Percentiles rank a stretch among this genome's conserved stretches.
Conservation (phyloP, 2,797 vertebrate genomes). For the Molossus alvarezi region DNA sequence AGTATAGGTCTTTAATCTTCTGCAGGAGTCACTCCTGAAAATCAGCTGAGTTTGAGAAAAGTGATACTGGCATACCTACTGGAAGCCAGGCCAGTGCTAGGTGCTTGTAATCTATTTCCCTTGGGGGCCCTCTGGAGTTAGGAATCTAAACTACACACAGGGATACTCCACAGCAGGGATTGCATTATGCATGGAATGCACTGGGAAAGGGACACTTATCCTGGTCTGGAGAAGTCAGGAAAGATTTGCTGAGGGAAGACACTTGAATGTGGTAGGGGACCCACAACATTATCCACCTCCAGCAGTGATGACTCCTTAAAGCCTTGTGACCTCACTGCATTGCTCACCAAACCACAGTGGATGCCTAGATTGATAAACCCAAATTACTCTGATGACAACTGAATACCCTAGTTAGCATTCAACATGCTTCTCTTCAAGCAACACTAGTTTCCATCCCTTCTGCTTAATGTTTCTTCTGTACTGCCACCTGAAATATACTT, state of each 20-base stretch:
- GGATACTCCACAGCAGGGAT: not conserved
- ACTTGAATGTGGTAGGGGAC: not conserved
- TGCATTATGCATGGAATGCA: not conserved
- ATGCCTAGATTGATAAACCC: not conserved
- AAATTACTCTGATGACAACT: not conserved
- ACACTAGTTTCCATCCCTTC: not conserved
- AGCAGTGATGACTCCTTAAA: not conserved
- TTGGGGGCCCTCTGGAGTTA: not conserved
- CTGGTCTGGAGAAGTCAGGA: not conserved
- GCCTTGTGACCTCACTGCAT: not conserved
- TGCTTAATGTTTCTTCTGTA: not conserved
- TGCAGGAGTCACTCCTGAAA: constrained; percentile 1
- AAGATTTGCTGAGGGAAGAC: not conserved
- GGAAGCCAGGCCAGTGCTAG: not conserved
- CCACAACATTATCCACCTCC: not conserved
- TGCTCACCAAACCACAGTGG: not conserved
- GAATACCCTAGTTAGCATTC: not conserved
- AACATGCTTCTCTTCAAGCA: not conserved
- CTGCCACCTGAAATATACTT: constrained; percentile 17
- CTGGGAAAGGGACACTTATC: not conserved
- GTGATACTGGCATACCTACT: not conserved
- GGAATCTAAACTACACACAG: constrained; percentile 22
- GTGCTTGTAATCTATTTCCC: not conserved
- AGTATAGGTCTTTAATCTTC: constrained; percentile 3
- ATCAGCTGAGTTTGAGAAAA: not conserved